A percentile compares a stretch with the other conserved stretches of the same genome.
Evolutionary conservation across 2,113 vertebrate genomes (phyloP).

Genomic region (Microcebus jonahi): DNA sequence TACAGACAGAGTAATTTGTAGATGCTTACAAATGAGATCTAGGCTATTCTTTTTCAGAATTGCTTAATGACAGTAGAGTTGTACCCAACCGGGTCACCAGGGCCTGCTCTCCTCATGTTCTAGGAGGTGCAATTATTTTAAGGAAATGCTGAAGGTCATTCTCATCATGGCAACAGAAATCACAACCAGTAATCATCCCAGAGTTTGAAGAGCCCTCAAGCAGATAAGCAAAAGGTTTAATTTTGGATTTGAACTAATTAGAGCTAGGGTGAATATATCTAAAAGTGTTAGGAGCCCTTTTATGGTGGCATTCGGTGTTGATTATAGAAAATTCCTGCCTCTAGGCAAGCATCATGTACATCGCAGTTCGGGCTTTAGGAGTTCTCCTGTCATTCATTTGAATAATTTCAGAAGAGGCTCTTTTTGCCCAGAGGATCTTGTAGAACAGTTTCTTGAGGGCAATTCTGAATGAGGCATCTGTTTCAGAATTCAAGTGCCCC

Average conservation of each 20-base stretch:
- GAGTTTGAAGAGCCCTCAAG: conserved; percentile 59
- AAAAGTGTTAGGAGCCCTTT: conserved; percentile 30
- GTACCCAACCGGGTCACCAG: not conserved
- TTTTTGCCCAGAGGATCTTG: not conserved
- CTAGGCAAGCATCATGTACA: not conserved
- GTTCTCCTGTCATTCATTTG: not conserved
- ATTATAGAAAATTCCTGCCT: not conserved
- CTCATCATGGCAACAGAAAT: conserved; percentile 51
- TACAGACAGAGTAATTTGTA: not conserved
- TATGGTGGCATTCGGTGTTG: conserved; percentile 5
- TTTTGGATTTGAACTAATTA: conserved; percentile 60
- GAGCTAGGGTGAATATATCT: conserved; percentile 33
- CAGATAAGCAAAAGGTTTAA: conserved; percentile 39
- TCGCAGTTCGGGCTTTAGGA: not conserved
- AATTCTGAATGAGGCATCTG: not conserved
- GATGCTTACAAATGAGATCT: not conserved
- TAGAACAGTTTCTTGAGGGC: not conserved
- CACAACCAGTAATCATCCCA: conserved; percentile 41
- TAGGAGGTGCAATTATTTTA: not conserved
- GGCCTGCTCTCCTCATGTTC: not conserved
- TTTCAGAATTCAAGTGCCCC: not conserved
- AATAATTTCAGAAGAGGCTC: not conserved
- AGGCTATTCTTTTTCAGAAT: not conserved
- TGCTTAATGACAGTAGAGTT: no score
- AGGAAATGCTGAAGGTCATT: conserved; percentile 50